Conservation (phyloP, 1,140 invertebrate species). For the Trachelipus rathkii region DNA sequence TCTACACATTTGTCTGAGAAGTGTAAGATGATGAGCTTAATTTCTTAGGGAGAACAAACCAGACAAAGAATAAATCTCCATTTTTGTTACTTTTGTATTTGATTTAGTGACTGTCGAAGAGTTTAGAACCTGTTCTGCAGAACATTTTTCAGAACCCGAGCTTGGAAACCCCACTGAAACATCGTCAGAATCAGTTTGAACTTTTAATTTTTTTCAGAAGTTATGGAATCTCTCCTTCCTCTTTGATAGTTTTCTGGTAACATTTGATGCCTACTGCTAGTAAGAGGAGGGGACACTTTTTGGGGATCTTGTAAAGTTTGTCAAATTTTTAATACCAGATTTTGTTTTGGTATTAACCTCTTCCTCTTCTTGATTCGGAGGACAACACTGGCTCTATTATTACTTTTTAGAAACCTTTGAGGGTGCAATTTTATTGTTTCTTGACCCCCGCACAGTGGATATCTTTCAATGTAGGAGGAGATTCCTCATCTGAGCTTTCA, state of each 20-base stretch:
- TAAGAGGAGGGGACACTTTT: neutral
- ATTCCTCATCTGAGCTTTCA: neutral
- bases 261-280: neutral
- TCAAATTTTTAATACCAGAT: neutral
- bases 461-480: neutral
- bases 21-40: no score
- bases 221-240: neutral
- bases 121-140: neutral
- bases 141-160: neutral
- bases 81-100: neutral
- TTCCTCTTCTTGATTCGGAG: neutral
- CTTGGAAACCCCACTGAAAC: neutral
- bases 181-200: neutral
- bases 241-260: neutral
- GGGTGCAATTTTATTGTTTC: neutral
- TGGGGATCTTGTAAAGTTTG: neutral
- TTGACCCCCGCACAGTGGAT: neutral
- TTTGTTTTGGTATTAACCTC: neutral
- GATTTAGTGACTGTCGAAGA: no score
- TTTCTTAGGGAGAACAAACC: neutral
- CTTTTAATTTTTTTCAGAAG: neutral
- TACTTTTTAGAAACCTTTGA: neutral
- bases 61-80: neutral
- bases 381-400: neutral
- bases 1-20: neutral